phyloP scores from a whole-genome alignment of 1,140 invertebrate genomes.

The Brachionus rubens region DNA sequence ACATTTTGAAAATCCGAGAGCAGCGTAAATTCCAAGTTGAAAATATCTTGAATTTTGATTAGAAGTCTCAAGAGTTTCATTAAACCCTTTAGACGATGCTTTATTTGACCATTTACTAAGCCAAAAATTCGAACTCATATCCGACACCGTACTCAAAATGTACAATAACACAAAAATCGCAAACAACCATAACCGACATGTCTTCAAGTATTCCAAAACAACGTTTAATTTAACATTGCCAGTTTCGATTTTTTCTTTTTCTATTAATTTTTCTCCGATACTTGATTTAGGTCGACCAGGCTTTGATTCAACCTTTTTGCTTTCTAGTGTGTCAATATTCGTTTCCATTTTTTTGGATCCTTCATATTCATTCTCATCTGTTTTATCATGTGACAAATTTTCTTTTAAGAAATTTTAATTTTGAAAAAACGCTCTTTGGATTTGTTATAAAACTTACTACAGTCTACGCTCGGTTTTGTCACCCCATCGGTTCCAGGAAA shows the following conservation, averaged over 20 bases:
- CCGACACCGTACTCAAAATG: background rate
- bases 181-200: constrained; percentile 8
- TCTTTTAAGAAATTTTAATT: too few relatives aligned
- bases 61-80: background rate
- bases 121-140: constrained; percentile 41
- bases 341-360: background rate
- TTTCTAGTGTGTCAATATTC: background rate
- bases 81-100: background rate
- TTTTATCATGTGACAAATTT: background rate
- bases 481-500: too few relatives aligned
- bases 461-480: too few relatives aligned
- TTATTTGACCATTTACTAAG: constrained; percentile 40
- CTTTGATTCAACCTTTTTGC: background rate
- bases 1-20: constrained; percentile 40
- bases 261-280: constrained; percentile 43
- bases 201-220: constrained; percentile 1
- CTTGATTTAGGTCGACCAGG: background rate
- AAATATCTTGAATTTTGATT: background rate
- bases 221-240: constrained; percentile 26
- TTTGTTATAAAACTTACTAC: too few relatives aligned
- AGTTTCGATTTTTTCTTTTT: constrained; percentile 47
- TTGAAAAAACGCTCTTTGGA: too few relatives aligned
- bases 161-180: constrained; percentile 5
- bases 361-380: background rate
- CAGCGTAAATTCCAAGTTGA: constrained; percentile 52